Base-by-base conservation (phyloP, 1,140 invertebrate species). In the Ridgeia piscesae region DNA sequence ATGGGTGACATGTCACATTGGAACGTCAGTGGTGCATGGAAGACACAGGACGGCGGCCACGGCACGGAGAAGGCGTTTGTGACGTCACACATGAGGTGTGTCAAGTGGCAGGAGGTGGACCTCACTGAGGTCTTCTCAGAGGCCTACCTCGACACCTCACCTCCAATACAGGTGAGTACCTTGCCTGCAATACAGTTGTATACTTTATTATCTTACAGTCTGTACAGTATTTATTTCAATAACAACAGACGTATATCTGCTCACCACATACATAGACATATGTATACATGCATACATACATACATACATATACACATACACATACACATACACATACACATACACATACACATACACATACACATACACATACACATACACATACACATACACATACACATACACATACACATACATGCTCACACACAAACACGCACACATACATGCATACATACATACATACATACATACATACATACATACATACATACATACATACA, bases 71-170 rank as follows among this genome's bases (percentile, higher is more conserved):
- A 93, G 42, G 90, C 93, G 27, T 94, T 94, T 35, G 89, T 91
- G 8, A 94, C 94, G 21, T 94, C 94, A n/a, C 92, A 94, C 92
- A 94, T 94, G 93, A 92, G 91, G 92, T 94, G 94, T 93, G 89
- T 90, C n/a, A 94, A 94, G 91, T 93, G 93, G 42, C 94, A 94
- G 92, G 93, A 94, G 42, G 93, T 94, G 21, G 91, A 94, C 42
- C 92, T 94, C 2, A 77, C 91, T 17, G 92, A 94, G 1, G 89
- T 93, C 89, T 94, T 94, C 92, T 50, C 93, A 35, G 88, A 91
- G 31, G 93, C 93, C 33, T 94, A 94, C 50, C 92, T 94, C 9
- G 94, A 94, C 35, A 94, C 93, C 58, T 91, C 93, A 14, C 94
- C 94, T 31, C 94, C 93, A 27, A 94, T 94, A 35, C 93, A 94